Conservation (phyloP, 2,797 vertebrate genomes). For the Rhabdomys pumilio region DNA sequence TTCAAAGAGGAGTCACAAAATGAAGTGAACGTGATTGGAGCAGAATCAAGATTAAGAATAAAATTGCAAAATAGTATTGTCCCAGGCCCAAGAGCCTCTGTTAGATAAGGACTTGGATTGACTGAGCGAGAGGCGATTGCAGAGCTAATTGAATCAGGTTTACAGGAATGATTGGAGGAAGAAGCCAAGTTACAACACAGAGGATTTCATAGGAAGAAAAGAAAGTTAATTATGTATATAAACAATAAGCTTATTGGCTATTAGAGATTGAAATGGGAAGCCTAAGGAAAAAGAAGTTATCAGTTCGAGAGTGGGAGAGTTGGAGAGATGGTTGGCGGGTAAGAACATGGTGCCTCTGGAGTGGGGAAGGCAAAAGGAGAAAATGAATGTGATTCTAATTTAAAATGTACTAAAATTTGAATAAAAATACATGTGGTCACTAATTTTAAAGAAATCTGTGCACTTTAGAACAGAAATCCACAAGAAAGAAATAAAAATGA, state of each 20-base stretch:
- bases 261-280: neutral
- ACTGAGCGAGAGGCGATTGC: neutral
- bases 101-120: slow-evolving; percentile 38
- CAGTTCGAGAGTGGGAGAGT: neutral
- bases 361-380: neutral
- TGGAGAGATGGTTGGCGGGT: neutral
- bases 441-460: neutral
- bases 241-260: neutral
- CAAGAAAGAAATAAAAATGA: neutral
- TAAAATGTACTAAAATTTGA: neutral
- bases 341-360: neutral
- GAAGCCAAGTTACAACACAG: slow-evolving; percentile 35
- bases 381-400: neutral
- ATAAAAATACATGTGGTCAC: neutral
- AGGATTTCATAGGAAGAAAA: neutral
- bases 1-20: neutral
- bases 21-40: neutral
- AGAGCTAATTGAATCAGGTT: neutral
- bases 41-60: slow-evolving; percentile 11
- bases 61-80: neutral
- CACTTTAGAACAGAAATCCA: neutral
- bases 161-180: neutral
- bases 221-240: neutral
- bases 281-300: neutral
- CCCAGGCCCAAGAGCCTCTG: neutral